Evolutionary conservation across 2,797 vertebrate genomes (phyloP).

Genomic region (Galagoides demidoff): DNA sequence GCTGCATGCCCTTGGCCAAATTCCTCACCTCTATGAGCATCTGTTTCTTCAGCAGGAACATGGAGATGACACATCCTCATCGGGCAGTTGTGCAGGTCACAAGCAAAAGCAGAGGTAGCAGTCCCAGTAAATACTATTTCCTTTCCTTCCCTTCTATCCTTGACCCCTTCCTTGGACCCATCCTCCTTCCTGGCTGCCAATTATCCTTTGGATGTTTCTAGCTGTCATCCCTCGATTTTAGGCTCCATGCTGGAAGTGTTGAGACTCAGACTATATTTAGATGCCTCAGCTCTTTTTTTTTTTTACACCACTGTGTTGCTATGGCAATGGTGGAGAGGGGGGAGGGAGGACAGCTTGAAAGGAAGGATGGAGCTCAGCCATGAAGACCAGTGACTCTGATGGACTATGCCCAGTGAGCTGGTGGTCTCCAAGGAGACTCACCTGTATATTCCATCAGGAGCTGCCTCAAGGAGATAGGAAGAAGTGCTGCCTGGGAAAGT

Average conservation of each 20-base stretch:
- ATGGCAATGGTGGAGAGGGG: slow-evolving; percentile 85
- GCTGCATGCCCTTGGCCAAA: not conserved
- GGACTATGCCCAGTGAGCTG: not conserved
- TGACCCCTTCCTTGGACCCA: not conserved
- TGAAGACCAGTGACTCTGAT: slow-evolving; percentile 67
- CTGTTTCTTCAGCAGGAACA: slow-evolving; percentile 27
- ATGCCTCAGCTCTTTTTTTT: slow-evolving; percentile 85
- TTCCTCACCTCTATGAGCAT: not conserved
- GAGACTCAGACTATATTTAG: slow-evolving; percentile 90
- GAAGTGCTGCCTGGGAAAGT: not conserved
- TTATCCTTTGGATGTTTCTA: slow-evolving; percentile 72
- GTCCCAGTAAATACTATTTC: not conserved
- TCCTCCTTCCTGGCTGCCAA: not conserved
- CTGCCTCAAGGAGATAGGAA: not conserved
- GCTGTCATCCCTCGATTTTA: slow-evolving; percentile 79
- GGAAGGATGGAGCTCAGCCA: slow-evolving; percentile 65
- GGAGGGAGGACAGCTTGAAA: slow-evolving; percentile 79
- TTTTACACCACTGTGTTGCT: slow-evolving; percentile 87
- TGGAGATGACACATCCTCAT: not conserved
- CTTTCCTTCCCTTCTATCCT: not conserved
- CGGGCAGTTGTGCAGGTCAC: not conserved
- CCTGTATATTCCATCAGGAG: not conserved
- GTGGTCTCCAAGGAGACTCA: not conserved
- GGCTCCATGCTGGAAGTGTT: slow-evolving; percentile 85
- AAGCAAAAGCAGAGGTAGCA: not conserved